Conservation (phyloP, 2,797 vertebrate species). For the Leptatherina wallacei region DNA sequence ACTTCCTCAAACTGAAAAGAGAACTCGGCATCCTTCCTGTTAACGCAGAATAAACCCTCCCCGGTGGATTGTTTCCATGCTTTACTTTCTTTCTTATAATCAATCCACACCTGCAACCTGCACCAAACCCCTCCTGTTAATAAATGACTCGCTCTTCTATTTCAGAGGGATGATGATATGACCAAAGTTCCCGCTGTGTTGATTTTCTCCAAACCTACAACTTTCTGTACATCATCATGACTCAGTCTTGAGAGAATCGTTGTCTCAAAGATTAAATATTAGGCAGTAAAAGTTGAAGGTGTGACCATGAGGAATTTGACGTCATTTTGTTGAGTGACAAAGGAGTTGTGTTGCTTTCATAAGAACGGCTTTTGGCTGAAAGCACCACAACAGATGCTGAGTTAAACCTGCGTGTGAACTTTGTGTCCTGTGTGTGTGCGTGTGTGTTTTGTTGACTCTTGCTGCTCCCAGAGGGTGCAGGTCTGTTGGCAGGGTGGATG, state of each 20-base stretch:
- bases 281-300: slow-evolving; percentile 11
- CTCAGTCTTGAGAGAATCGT: slow-evolving; percentile 13
- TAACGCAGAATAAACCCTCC: neutral
- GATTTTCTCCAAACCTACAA: neutral
- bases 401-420: slow-evolving; percentile 14
- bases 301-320: slow-evolving; percentile 16
- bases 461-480: neutral
- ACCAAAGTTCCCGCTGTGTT: neutral
- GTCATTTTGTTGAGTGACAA: neutral
- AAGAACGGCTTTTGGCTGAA: slow-evolving; percentile 10
- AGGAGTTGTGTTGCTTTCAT: neutral
- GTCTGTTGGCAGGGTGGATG: slow-evolving; percentile 31
- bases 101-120: slow-evolving; percentile 14
- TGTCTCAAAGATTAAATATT: neutral
- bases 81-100: neutral
- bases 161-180: neutral
- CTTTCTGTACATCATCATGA: neutral
- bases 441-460: neutral
- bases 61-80: neutral
- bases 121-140: slow-evolving; percentile 14
- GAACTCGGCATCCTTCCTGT: slow-evolving; percentile 9
- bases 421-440: slow-evolving; percentile 1
- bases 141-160: slow-evolving; percentile 23
- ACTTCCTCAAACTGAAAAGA: slow-evolving; percentile 40
- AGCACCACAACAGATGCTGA: neutral